Evolutionary conservation across 2,888 invertebrate genomes (phyloP).

Genomic region (Hypsopygia costalis): DNA sequence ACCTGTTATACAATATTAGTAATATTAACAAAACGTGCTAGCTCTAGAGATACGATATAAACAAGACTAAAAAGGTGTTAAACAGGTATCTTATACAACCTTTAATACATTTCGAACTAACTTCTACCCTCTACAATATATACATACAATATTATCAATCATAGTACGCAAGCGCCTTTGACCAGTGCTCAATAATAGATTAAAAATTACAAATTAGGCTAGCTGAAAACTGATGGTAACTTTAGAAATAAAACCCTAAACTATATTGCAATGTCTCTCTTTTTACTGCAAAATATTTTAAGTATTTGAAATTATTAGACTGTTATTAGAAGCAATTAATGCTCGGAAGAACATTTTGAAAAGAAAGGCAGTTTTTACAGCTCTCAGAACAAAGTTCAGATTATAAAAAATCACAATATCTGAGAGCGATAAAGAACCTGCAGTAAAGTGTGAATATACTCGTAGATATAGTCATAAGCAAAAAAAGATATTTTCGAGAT

Average conservation of each 20-base stretch:
- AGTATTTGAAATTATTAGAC: conserved; percentile 40
- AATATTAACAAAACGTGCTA: too few species aligned
- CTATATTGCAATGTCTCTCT: conserved; percentile 68
- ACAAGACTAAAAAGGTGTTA: too few species aligned
- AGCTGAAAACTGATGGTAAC: conserved; percentile 78
- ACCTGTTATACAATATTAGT: too few species aligned
- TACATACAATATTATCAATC: conserved; percentile 32
- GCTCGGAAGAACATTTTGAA: conserved; percentile 24
- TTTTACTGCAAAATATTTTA: conserved; percentile 27
- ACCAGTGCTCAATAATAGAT: conserved; percentile 52
- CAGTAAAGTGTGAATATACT: too few species aligned
- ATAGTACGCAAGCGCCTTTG: conserved; percentile 57
- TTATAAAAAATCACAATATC: too few species aligned
- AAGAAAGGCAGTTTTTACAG: background rate
- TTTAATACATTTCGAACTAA: background rate
- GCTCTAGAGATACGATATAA: too few species aligned
- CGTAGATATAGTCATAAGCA: too few species aligned
- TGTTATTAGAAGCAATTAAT: conserved; percentile 40
- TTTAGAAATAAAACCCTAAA: conserved; percentile 65
- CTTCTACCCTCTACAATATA: conserved; percentile 27
- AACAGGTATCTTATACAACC: too few species aligned
- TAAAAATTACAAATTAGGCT: conserved; percentile 62
- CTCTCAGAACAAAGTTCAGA: background rate
- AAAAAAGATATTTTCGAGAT: too few species aligned
- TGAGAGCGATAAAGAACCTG: too few species aligned